Base-by-base conservation (phyloP, 2,888 invertebrate genomes). In the Azorinus chamasolen region DNA sequence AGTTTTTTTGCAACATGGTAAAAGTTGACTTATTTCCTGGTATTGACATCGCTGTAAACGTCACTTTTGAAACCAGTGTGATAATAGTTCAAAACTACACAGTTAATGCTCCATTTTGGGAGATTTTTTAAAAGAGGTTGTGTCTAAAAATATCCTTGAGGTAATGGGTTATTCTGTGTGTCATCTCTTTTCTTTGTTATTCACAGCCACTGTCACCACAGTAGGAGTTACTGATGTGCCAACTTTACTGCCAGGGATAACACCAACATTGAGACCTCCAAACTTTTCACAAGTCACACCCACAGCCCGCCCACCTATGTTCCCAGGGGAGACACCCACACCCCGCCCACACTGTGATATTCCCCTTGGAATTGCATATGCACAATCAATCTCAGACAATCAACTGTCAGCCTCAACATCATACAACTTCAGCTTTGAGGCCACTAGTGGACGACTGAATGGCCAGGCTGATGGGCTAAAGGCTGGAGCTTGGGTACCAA, bases 401-500 rank as follows among this genome's bases (percentile, higher is more conserved):
- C 90, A 89, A 72, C 53, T 90, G 18, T 70, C 84, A 18, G 87
- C 89, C 1, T 89, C 90, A 1, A 86, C 87, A 14, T 64, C 69
- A 5, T 72, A 82, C 45, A 87, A 88, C 63, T 54, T 71, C 22
- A 82, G 79, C 62, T 85, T 85, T 61, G 73, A 75, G 37, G 83
- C 90, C 18, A 78, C 83, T 41, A 76, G 86, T 32, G 88, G 80
- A 10, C 79, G 90, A 41, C 73, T 89, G 24, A 85, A 71, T 64
- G 81, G 80, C 3, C 70, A 79, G 41, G 5, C 32, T 32, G 32
- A 10, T 32, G 32, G 32, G 10, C 5, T 32, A 4, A 32, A 10
- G 10, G 75, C 79, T 46, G 87, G 87, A 10, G 86, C 84, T n/a
- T 89, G 89, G 89, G 62, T 83, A 18, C 89, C 89, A 61, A 80